A percentile compares a stretch with the other conserved stretches of the same genome.
Conservation (phyloP, 1,140 invertebrate species). For the Physella acuta region DNA sequence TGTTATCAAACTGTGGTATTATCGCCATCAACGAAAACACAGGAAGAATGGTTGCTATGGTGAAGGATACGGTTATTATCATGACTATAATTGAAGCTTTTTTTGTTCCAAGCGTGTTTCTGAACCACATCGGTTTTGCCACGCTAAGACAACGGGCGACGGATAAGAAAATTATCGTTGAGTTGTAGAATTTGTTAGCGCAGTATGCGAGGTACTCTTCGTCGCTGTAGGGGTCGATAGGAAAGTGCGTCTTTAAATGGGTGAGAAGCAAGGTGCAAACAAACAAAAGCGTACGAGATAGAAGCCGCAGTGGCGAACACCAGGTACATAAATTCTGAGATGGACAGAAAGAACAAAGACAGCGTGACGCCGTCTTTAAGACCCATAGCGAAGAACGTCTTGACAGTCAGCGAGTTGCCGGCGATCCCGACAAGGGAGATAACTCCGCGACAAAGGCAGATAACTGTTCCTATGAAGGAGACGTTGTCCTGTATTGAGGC, state of each 20-base stretch:
- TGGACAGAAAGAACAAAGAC: neutral
- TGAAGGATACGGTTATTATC: neutral
- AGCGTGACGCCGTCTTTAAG: neutral
- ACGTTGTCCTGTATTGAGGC: too few species aligned
- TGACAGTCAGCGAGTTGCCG: neutral
- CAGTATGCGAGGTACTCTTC: neutral
- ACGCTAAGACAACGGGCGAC: neutral
- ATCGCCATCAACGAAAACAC: neutral
- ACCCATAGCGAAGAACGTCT: neutral
- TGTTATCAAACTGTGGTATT: neutral
- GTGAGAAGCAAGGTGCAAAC: neutral
- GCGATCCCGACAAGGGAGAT: neutral
- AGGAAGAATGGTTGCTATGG: neutral
- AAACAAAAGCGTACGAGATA: neutral
- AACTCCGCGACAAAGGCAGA: neutral
- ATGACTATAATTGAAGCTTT: neutral
- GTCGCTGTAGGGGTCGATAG: neutral
- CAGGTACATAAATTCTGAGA: neutral
- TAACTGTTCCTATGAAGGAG: too few species aligned
- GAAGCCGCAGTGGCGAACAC: neutral
- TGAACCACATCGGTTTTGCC: neutral
- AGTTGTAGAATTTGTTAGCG: neutral
- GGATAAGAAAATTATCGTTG: neutral
- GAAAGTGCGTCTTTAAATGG: neutral
- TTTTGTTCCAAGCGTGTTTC: neutral